Evolutionary conservation across 2,888 invertebrate species (phyloP).

Genomic region (Lordiphosa fenestrarum): DNA sequence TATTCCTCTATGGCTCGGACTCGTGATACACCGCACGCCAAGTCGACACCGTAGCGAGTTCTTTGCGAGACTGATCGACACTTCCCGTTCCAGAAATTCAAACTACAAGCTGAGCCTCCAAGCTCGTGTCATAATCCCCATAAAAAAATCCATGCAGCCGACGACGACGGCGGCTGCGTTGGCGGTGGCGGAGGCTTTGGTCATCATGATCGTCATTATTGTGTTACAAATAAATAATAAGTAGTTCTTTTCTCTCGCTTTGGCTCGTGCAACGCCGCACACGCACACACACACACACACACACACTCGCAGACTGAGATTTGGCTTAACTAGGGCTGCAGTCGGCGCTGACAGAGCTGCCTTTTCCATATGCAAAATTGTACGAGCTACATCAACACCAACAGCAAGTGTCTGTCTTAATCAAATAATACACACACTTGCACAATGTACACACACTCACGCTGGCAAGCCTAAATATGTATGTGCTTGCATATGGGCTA

Average conservation of each 20-base stretch:
- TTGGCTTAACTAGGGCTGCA: conserved; percentile 33
- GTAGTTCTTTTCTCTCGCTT: conserved; percentile 46
- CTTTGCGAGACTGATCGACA: conserved; percentile 64
- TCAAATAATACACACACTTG: conserved; percentile 48
- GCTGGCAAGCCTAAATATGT: too few species aligned
- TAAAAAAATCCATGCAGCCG: conserved; percentile 31
- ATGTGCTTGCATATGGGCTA: conserved; percentile 9
- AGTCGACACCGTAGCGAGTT: conserved; percentile 42
- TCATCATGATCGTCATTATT: conserved; percentile 41
- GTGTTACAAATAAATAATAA: conserved; percentile 35
- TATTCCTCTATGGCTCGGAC: conserved; percentile 9
- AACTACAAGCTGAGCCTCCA: conserved; percentile 42
- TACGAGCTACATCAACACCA: conserved; percentile 21
- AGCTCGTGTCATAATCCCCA: conserved; percentile 50
- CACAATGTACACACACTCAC: background rate
- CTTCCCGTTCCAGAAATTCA: conserved; percentile 63
- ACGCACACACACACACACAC: too few species aligned
- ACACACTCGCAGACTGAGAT: conserved; percentile 28
- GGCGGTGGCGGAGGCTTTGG: conserved; percentile 36
- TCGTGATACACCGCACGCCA: conserved; percentile 37
- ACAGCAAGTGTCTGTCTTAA: conserved; percentile 66
- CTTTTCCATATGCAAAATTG: conserved; percentile 51
- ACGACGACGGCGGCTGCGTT: conserved; percentile 31
- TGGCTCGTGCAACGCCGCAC: conserved; percentile 38
- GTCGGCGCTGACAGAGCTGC: conserved; percentile 15